Conservation (phyloP, 1,140 invertebrate species). For the Notospermus geniculatus region DNA sequence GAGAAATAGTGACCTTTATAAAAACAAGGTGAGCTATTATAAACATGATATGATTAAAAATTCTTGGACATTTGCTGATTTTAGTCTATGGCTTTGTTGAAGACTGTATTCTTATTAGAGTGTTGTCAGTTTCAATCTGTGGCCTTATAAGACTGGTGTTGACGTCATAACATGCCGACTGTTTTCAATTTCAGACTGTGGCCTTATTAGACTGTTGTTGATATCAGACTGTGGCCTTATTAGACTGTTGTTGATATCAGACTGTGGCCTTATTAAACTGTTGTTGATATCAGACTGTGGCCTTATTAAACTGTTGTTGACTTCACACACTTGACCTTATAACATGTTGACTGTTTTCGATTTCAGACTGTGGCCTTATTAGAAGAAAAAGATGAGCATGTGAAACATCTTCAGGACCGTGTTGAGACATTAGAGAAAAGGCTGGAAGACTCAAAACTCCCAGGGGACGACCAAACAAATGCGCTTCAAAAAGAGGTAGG, state of each 20-base stretch:
- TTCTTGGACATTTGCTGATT: too few relatives aligned
- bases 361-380: slow-evolving; percentile 35
- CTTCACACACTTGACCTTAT: not conserved
- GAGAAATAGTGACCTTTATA: slow-evolving; percentile 37
- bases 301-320: not conserved
- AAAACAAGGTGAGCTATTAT: slow-evolving; percentile 35
- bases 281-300: too few relatives aligned
- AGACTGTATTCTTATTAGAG: too few relatives aligned
- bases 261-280: too few relatives aligned
- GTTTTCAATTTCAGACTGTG: too few relatives aligned
- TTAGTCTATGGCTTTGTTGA: too few relatives aligned
- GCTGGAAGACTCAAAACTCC: slow-evolving; percentile 36
- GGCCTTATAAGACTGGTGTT: too few relatives aligned
- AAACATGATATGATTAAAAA: not conserved
- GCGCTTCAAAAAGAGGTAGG: slow-evolving; percentile 48
- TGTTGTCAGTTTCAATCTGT: too few relatives aligned
- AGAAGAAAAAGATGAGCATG: slow-evolving; percentile 43
- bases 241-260: too few relatives aligned
- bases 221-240: too few relatives aligned
- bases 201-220: too few relatives aligned
- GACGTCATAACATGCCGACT: too few relatives aligned
- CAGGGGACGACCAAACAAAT: slow-evolving; percentile 46
- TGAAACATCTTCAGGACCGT: slow-evolving; percentile 65
- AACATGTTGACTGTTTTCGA: not conserved
- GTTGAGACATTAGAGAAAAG: slow-evolving; percentile 65